phyloP scores from a whole-genome alignment of 2,888 invertebrate genomes.

The Agrotis exclamationis region DNA sequence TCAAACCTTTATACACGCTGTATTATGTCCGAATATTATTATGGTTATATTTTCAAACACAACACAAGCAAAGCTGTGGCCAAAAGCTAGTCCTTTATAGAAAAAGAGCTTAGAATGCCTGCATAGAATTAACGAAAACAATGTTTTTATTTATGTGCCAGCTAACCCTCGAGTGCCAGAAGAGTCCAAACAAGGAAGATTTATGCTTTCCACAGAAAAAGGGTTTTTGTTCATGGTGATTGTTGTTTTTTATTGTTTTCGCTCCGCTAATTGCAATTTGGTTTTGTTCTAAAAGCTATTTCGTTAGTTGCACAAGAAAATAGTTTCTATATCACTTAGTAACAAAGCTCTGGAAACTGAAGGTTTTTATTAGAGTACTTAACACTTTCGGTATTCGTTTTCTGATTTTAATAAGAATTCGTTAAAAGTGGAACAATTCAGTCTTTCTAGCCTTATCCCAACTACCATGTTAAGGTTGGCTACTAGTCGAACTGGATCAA shows the following conservation, averaged over 20 bases:
- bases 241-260: slow-evolving; percentile 72
- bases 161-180: slow-evolving; percentile 76
- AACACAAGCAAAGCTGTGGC: no score
- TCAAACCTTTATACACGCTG: no score
- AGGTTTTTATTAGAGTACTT: not conserved
- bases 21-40: no score
- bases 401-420: no score
- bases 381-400: not conserved
- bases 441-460: no score
- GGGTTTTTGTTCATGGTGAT: slow-evolving; percentile 75
- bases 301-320: slow-evolving; percentile 25
- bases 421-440: not conserved
- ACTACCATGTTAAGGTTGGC: no score
- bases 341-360: not conserved
- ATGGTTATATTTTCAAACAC: no score
- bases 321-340: slow-evolving; percentile 7
- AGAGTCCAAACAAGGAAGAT: slow-evolving; percentile 77
- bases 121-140: slow-evolving; percentile 65
- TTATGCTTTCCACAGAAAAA: slow-evolving; percentile 78
- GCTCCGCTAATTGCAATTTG: slow-evolving; percentile 75
- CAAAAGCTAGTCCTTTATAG: not conserved
- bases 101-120: slow-evolving; percentile 34
- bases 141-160: slow-evolving; percentile 76
- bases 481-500: no score
- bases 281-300: slow-evolving; percentile 56